These are phyloP conservation scores for Geotrupes spiniger DNA, from an alignment of 2,888 invertebrate species.

Conservation along the genomic window DNA sequence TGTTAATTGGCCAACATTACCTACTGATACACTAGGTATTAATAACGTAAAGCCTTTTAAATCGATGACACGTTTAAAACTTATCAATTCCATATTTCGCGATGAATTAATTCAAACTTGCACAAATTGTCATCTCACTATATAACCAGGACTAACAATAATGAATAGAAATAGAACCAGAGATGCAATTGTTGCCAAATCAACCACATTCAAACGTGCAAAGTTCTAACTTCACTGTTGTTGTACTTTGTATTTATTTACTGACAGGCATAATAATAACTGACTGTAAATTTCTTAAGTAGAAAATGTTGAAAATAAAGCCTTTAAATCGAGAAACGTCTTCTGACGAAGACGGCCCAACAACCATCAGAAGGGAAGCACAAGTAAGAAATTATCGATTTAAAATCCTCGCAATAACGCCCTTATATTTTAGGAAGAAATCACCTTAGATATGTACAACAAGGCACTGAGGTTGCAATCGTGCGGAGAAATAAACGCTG, in stretches of 20 bases:
- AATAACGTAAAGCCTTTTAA: slow-evolving; percentile 56
- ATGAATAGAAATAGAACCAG: too few species aligned
- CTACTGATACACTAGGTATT: slow-evolving; percentile 83
- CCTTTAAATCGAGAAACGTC: slow-evolving; percentile 58
- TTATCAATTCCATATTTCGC: too few species aligned
- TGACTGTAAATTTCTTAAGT: background rate
- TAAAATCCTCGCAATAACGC: too few species aligned
- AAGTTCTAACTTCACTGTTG: too few species aligned
- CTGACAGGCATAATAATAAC: too few species aligned
- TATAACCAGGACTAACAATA: too few species aligned
- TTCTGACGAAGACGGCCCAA: slow-evolving; percentile 54
- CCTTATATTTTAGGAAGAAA: slow-evolving; percentile 71
- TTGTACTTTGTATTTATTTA: too few species aligned
- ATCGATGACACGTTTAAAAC: too few species aligned
- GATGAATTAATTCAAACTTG: too few species aligned
- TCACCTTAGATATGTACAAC: slow-evolving; percentile 75
- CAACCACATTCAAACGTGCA: too few species aligned
- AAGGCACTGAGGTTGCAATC: slow-evolving; percentile 70
- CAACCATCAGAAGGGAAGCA: slow-evolving; percentile 58
- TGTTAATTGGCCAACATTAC: slow-evolving; percentile 86
- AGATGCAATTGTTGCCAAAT: too few species aligned
- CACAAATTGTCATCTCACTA: too few species aligned
- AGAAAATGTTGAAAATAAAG: slow-evolving; percentile 52
- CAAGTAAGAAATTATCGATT: slow-evolving; percentile 53
- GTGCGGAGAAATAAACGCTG: slow-evolving; percentile 63